Conservation (phyloP, 2,888 invertebrate species). For the Megalurothrips usitatus region DNA sequence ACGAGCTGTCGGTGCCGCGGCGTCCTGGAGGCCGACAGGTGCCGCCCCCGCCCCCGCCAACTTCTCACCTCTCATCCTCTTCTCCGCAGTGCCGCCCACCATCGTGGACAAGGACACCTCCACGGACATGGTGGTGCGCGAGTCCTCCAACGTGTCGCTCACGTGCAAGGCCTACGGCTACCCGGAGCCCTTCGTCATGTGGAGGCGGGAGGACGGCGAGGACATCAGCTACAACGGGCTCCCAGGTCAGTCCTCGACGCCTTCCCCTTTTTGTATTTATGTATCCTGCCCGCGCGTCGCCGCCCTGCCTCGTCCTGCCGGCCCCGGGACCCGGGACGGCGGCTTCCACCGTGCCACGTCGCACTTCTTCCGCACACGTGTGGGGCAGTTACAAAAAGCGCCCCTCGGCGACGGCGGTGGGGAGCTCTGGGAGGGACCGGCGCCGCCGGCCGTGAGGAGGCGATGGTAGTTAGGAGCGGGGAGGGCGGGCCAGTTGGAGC, state of each 20-base stretch:
- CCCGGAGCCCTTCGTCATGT: slow-evolving; percentile 89
- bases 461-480: neutral
- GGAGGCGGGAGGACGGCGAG: slow-evolving; percentile 83
- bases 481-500: neutral
- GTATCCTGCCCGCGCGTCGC: too few species aligned
- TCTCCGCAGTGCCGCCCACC: slow-evolving; percentile 74
- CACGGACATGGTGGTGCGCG: slow-evolving; percentile 85
- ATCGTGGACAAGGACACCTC: slow-evolving; percentile 87
- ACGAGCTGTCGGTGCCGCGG: too few species aligned
- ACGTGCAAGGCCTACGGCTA: slow-evolving; percentile 83
- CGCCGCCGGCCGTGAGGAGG: neutral
- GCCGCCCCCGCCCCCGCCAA: too few species aligned
- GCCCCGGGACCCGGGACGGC: too few species aligned
- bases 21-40: too few species aligned
- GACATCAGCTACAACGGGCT: slow-evolving; percentile 87
- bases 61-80: slow-evolving; percentile 31
- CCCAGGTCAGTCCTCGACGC: slow-evolving; percentile 57
- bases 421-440: too few species aligned
- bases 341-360: too few species aligned
- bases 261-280: too few species aligned
- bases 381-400: too few species aligned
- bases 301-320: too few species aligned
- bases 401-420: too few species aligned
- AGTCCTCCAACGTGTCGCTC: slow-evolving; percentile 82
- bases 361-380: too few species aligned